phyloP scores from a whole-genome alignment of 2,113 vertebrate genomes.

The Hippopotamus amphibius region DNA sequence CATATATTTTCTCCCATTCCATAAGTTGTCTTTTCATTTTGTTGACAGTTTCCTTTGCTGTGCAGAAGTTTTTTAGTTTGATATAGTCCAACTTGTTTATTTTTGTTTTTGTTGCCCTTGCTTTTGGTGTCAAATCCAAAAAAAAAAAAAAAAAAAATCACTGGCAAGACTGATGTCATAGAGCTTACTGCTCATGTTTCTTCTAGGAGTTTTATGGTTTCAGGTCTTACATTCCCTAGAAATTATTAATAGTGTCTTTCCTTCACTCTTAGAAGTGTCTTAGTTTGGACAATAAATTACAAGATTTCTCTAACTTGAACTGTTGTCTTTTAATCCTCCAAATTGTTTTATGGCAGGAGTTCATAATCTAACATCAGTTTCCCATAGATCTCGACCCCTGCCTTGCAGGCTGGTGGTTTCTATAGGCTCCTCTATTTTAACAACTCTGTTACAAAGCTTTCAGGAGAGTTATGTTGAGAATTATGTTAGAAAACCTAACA shows the following conservation, averaged over 20 bases:
- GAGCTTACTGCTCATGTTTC: neutral
- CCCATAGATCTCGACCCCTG: neutral
- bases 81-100: neutral
- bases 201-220: neutral
- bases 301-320: neutral
- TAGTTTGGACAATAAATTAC: conserved; percentile 30
- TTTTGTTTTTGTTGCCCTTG: neutral
- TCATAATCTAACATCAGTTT: conserved; percentile 21
- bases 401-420: neutral
- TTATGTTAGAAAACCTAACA: conserved; percentile 24
- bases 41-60: neutral
- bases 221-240: neutral
- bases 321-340: neutral
- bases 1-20: neutral
- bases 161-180: neutral
- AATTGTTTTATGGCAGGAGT: conserved; percentile 29
- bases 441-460: conserved; percentile 15
- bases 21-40: neutral
- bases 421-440: conserved; percentile 32
- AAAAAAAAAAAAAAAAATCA: neutral
- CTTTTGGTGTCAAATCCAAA: neutral
- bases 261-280: neutral
- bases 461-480: neutral
- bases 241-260: conserved; percentile 11
- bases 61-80: neutral